Conservation (phyloP, 2,797 vertebrate species). For the Oreochromis mossambicus region DNA sequence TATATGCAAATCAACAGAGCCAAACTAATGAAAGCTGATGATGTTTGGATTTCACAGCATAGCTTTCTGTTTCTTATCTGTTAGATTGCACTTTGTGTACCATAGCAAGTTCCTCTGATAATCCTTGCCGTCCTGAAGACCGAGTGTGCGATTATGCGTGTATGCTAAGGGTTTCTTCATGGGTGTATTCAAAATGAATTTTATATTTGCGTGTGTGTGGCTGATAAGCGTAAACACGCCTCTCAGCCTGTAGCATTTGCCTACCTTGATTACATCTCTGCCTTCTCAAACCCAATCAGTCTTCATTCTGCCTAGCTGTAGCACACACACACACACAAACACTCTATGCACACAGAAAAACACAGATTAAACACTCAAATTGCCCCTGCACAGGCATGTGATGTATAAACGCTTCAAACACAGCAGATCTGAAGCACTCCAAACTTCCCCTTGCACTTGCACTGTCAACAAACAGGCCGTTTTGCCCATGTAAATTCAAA, state of each 20-base stretch:
- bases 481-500: slow-evolving; percentile 41
- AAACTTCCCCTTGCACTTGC: slow-evolving; percentile 28
- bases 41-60: not conserved
- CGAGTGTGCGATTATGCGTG: not conserved
- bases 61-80: slow-evolving; percentile 34
- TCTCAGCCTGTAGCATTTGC: slow-evolving; percentile 51
- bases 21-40: not conserved
- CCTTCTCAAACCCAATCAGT: slow-evolving; percentile 31
- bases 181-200: slow-evolving; percentile 11
- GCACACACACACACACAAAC: not conserved
- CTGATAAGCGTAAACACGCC: slow-evolving; percentile 53
- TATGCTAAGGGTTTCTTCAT: not conserved
- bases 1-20: slow-evolving; percentile 18
- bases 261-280: slow-evolving; percentile 59
- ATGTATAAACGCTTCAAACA: slow-evolving; percentile 35
- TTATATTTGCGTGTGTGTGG: slow-evolving; percentile 14
- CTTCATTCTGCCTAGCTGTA: slow-evolving; percentile 9
- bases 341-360: not conserved
- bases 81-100: slow-evolving; percentile 3
- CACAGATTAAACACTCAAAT: slow-evolving; percentile 32
- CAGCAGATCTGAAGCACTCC: slow-evolving; percentile 2
- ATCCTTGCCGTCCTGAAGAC: not conserved
- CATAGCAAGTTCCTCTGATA: slow-evolving; percentile 23
- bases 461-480: slow-evolving; percentile 42
- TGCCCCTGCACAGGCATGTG: slow-evolving; percentile 3